Evolutionary conservation across 2,888 invertebrate species (phyloP).

Genomic region (Lysandra coridon): DNA sequence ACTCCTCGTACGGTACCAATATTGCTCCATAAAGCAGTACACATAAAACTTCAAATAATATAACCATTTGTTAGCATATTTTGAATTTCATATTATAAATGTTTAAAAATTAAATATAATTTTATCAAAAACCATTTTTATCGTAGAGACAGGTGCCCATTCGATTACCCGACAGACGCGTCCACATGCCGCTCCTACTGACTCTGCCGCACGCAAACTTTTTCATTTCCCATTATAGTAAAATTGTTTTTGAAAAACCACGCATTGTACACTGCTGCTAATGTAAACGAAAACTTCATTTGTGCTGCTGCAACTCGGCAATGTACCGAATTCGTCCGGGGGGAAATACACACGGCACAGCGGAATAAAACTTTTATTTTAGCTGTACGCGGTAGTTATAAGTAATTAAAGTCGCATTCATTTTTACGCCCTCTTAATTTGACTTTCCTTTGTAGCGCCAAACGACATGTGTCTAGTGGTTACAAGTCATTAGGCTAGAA

Average conservation of each 20-base stretch:
- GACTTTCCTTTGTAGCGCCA: constrained; percentile 49
- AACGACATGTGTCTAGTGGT: constrained; percentile 62
- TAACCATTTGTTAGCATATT: neutral
- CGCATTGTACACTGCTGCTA: constrained; percentile 12
- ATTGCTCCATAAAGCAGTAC: too few relatives aligned
- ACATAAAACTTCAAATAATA: too few relatives aligned
- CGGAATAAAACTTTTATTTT: constrained; percentile 28
- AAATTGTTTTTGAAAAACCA: neutral
- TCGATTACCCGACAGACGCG: constrained; percentile 64
- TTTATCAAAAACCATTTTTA: constrained; percentile 31
- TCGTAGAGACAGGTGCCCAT: constrained; percentile 63
- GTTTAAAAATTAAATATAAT: neutral
- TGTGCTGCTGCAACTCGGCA: neutral
- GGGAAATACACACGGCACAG: constrained; percentile 13
- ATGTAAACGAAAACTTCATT: neutral
- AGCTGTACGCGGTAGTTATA: constrained; percentile 47
- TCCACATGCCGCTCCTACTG: constrained; percentile 64
- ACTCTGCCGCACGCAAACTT: constrained; percentile 58
- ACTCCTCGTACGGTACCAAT: too few relatives aligned
- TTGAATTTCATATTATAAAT: neutral
- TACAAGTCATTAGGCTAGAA: constrained; percentile 35
- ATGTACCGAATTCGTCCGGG: neutral
- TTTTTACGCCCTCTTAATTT: constrained; percentile 60
- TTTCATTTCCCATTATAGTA: neutral
- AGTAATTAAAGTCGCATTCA: constrained; percentile 64